Conservation (phyloP, 2,888 invertebrate species). For the Eupithecia insigniata region DNA sequence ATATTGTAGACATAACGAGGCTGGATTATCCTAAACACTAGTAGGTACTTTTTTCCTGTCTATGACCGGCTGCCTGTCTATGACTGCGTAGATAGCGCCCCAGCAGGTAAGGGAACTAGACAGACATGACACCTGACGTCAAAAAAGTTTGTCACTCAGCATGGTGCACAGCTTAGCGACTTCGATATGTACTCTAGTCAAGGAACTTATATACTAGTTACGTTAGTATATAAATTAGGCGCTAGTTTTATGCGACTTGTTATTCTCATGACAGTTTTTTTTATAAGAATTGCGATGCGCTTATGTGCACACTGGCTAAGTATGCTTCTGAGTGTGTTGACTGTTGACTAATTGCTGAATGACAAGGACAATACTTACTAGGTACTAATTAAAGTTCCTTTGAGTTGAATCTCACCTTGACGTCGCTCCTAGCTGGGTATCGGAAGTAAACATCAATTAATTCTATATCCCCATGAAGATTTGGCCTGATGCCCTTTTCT, state of each 20-base stretch:
- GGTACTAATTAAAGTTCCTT: neutral
- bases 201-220: no score
- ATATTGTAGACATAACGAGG: neutral
- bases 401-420: constrained; percentile 75
- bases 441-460: constrained; percentile 88
- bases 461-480: constrained; percentile 86
- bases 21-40: neutral
- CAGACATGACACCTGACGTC: neutral
- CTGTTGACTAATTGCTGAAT: neutral
- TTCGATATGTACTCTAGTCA: neutral
- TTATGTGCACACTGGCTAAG: neutral
- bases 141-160: neutral
- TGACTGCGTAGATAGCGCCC: constrained; percentile 88
- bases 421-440: constrained; percentile 90
- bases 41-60: constrained; percentile 82
- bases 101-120: constrained; percentile 68
- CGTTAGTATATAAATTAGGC: no score
- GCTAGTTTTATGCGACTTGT: neutral
- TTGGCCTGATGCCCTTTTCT: constrained; percentile 84
- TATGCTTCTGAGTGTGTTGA: neutral
- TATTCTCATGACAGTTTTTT: neutral
- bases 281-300: neutral
- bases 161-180: neutral
- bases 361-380: neutral
- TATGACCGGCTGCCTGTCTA: constrained; percentile 90